These are phyloP conservation scores for Butorides virescens DNA, from an alignment of 2,113 vertebrate genomes.

Conservation along the genomic window DNA sequence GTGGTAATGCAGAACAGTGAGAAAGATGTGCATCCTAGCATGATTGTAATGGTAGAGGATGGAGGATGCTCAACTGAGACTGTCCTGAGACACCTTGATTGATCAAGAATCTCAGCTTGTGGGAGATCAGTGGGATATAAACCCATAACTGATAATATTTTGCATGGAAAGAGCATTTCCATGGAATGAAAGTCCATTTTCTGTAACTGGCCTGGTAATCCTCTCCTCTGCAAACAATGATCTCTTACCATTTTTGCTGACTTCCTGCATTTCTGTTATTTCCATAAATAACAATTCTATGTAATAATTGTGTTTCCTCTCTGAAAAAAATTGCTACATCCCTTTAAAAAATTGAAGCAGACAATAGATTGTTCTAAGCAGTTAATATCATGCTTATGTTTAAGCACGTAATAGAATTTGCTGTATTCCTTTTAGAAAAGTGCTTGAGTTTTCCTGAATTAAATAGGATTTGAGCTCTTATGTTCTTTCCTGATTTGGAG, in stretches of 20 bases:
- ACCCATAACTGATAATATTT: background rate
- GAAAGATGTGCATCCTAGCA: background rate
- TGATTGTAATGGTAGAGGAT: background rate
- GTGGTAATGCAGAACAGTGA: background rate
- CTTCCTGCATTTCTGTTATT: background rate
- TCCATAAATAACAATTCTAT: background rate
- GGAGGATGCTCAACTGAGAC: fast-evolving
- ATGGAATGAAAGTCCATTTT: background rate
- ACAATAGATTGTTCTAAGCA: fast-evolving
- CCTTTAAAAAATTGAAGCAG: background rate
- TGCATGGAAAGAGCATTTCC: background rate
- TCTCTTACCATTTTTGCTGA: background rate
- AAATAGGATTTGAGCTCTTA: background rate
- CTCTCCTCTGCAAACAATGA: background rate
- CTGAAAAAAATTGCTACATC: background rate
- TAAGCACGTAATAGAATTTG: background rate
- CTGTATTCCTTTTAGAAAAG: background rate
- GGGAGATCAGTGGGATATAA: background rate
- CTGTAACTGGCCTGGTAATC: background rate
- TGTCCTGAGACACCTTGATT: background rate
- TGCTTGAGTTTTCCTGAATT: background rate
- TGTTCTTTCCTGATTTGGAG: background rate
- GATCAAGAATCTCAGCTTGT: background rate
- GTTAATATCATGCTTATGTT: background rate
- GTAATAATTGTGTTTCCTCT: background rate